These are phyloP conservation scores for Phrynocephalus guinanensis DNA, from an alignment of 2,797 vertebrate genomes.

Conservation along the genomic window DNA sequence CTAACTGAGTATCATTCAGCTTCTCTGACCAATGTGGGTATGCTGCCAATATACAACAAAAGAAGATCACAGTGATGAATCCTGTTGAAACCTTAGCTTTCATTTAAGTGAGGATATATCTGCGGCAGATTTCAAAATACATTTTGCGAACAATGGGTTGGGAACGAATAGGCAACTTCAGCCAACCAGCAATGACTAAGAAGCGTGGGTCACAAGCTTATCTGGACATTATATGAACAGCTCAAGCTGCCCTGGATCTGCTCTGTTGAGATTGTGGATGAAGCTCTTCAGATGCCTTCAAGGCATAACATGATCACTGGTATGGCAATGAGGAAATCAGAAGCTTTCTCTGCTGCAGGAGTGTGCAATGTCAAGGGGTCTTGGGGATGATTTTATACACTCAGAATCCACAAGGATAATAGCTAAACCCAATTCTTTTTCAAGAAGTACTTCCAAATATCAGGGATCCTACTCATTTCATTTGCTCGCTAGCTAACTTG, in stretches of 20 bases:
- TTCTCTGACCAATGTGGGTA: constrained; percentile 92
- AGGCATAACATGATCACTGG: background rate
- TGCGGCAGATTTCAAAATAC: background rate
- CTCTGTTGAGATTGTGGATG: background rate
- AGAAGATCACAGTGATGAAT: background rate
- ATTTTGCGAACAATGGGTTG: background rate
- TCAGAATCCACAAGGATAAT: too few relatives aligned
- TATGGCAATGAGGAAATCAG: background rate
- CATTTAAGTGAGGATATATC: background rate
- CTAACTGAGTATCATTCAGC: constrained; percentile 93
- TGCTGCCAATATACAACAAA: constrained; percentile 76
- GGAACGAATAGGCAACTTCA: background rate
- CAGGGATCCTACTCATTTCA: too few relatives aligned
- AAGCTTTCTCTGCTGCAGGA: background rate
- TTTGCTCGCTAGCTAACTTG: too few relatives aligned
- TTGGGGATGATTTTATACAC: too few relatives aligned
- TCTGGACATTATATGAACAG: background rate
- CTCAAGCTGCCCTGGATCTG: background rate
- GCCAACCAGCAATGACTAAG: too few relatives aligned
- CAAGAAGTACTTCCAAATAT: too few relatives aligned
- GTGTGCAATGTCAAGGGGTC: too few relatives aligned
- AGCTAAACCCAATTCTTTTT: too few relatives aligned
- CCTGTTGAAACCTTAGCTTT: background rate
- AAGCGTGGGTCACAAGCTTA: background rate
- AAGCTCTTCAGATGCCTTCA: background rate